Conservation (phyloP, 2,113 vertebrate genomes). For the Atlantisia rogersi region DNA sequence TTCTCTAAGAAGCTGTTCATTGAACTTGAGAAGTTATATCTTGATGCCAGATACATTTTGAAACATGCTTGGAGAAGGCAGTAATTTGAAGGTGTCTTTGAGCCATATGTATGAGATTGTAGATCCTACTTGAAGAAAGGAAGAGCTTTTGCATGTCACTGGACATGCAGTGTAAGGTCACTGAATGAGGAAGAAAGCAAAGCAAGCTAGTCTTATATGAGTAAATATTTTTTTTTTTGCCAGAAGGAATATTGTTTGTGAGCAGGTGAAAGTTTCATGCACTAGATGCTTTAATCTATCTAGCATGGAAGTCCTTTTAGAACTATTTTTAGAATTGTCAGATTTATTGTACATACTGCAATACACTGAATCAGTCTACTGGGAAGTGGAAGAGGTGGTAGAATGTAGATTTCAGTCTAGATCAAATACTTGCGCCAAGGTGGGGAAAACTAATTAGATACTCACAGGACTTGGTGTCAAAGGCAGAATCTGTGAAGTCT, state of each 20-base stretch:
- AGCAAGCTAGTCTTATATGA: not conserved
- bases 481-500: constrained; percentile 38
- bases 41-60: not conserved
- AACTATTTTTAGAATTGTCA: not conserved
- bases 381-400: constrained; percentile 50
- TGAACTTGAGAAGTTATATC: not conserved
- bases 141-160: not conserved
- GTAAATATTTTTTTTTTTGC: not conserved
- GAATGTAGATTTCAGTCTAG: constrained; percentile 30
- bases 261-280: not conserved
- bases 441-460: constrained; percentile 21
- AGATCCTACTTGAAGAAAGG: not conserved
- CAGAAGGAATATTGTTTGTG: not conserved
- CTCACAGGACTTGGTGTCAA: constrained; percentile 19
- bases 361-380: constrained; percentile 57
- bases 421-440: constrained; percentile 38
- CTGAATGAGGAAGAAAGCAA: not conserved
- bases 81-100: not conserved
- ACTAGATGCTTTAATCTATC: not conserved
- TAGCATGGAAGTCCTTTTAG: not conserved
- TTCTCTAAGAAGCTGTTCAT: not conserved
- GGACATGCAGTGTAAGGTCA: not conserved
- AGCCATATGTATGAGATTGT: not conserved
- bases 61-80: not conserved
- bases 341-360: constrained; percentile 42